phyloP scores from a whole-genome alignment of 2,797 vertebrate genomes.

The Scyliorhinus canicula region DNA sequence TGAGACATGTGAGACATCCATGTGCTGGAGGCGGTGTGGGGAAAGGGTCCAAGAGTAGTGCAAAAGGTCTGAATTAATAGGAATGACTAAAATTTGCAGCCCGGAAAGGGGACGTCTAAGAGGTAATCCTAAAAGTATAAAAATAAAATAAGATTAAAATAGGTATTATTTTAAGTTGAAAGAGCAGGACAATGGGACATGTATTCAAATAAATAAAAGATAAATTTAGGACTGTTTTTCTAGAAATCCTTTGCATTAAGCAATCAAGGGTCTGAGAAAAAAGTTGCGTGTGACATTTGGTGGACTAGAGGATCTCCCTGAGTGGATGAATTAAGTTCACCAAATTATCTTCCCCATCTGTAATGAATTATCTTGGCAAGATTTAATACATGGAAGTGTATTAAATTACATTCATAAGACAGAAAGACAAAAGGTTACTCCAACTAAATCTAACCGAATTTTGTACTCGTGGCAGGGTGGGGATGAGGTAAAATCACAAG shows the following conservation, averaged over 20 bases:
- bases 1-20: neutral
- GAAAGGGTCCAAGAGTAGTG: neutral
- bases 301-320: neutral
- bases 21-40: neutral
- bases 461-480: neutral
- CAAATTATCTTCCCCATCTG: neutral
- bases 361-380: neutral
- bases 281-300: neutral
- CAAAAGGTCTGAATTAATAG: neutral
- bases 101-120: neutral
- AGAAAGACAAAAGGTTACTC: neutral
- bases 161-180: neutral
- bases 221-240: neutral
- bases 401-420: neutral
- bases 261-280: neutral
- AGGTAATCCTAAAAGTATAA: neutral
- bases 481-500: neutral
- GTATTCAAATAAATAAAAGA: neutral
- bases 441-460: neutral
- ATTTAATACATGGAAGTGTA: neutral
- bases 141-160: neutral
- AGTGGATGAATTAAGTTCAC: neutral
- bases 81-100: neutral
- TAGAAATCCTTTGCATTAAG: neutral
- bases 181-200: neutral